These are phyloP conservation scores for Diachasmimorpha longicaudata DNA, from an alignment of 1,140 invertebrate species.

Conservation along the genomic window DNA sequence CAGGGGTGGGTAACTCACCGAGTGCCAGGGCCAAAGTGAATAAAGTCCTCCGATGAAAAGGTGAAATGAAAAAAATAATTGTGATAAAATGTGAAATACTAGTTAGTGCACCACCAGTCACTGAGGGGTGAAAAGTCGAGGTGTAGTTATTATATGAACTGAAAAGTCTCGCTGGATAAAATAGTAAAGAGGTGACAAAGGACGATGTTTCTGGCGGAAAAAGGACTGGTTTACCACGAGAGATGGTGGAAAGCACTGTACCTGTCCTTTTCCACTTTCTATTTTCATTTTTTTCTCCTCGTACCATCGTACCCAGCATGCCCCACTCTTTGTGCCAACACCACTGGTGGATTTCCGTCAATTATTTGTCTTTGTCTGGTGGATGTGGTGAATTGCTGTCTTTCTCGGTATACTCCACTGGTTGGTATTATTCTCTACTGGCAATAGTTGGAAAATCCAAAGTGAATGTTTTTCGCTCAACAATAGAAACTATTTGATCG, in stretches of 20 bases:
- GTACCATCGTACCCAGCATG: not conserved
- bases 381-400: conserved; percentile 10
- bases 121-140: conserved; percentile 21
- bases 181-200: conserved; percentile 20
- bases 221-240: conserved; percentile 47
- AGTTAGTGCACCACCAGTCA: not conserved
- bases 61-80: too few species aligned
- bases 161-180: conserved; percentile 15
- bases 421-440: conserved; percentile 11
- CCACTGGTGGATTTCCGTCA: conserved; percentile 42
- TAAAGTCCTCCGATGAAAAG: not conserved
- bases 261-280: conserved; percentile 29
- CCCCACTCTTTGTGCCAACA: conserved; percentile 38
- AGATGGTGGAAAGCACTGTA: conserved; percentile 37
- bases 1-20: not conserved
- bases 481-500: conserved; percentile 25
- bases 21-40: not conserved
- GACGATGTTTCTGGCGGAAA: conserved; percentile 41
- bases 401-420: not conserved
- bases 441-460: not conserved
- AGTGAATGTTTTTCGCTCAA: conserved; percentile 33
- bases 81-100: not conserved
- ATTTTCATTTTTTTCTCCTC: not conserved
- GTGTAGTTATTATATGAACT: not conserved
- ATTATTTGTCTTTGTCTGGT: conserved; percentile 54